Evolutionary conservation across 2,888 invertebrate species (phyloP).

Genomic region (Spisula subtruncata): DNA sequence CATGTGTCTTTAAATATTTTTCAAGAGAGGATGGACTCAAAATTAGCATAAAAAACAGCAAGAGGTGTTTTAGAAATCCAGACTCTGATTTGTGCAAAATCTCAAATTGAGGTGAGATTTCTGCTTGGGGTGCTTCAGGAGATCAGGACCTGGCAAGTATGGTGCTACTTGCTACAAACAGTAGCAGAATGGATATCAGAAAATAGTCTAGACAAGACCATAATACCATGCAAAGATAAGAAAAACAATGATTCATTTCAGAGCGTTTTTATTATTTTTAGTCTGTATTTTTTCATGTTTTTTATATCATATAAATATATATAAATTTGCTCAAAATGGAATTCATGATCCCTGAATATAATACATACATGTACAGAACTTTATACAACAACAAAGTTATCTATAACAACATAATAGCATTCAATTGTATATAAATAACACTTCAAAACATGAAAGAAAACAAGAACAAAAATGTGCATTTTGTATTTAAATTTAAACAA

Average conservation of each 20-base stretch:
- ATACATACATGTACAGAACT: constrained; percentile 38
- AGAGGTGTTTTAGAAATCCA: too few relatives aligned
- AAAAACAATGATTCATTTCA: constrained; percentile 3
- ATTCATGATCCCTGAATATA: constrained; percentile 55
- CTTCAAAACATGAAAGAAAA: constrained; percentile 26
- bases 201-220: background rate
- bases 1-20: too few relatives aligned
- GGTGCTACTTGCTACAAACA: too few relatives aligned
- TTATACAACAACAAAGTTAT: constrained; percentile 42
- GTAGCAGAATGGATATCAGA: background rate
- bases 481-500: background rate
- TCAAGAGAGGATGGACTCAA: too few relatives aligned
- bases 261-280: constrained; percentile 27
- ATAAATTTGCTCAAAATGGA: constrained; percentile 42
- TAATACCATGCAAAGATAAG: background rate
- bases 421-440: constrained; percentile 33
- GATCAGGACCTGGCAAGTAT: too few relatives aligned
- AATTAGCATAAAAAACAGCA: too few relatives aligned
- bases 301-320: constrained; percentile 45
- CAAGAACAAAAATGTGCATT: background rate
- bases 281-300: background rate
- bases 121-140: too few relatives aligned
- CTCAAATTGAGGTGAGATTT: too few relatives aligned
- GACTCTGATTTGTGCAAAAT: too few relatives aligned
- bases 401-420: constrained; percentile 38